phyloP scores from a whole-genome alignment of 1,140 invertebrate species.

The Scaptomyza hsui region DNA sequence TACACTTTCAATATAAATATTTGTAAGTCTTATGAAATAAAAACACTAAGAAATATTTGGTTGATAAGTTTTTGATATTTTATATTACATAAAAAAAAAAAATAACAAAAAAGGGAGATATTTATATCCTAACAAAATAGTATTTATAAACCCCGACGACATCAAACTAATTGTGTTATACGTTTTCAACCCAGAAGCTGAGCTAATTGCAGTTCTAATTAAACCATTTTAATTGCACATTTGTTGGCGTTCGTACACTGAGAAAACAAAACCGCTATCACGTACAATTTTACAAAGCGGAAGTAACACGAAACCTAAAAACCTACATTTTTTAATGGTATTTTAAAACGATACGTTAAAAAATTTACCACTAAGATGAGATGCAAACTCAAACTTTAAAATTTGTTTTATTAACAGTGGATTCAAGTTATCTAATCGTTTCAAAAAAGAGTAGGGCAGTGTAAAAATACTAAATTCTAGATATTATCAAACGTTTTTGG shows the following conservation, averaged over 20 bases:
- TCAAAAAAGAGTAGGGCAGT: no score
- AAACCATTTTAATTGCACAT: slow-evolving; percentile 42
- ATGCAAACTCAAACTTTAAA: no score
- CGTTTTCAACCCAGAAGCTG: slow-evolving; percentile 15
- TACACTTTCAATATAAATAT: no score
- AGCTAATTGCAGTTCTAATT: slow-evolving; percentile 29
- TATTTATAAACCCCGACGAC: not conserved
- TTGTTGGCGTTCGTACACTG: slow-evolving; percentile 11
- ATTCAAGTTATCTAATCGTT: no score
- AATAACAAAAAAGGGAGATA: no score
- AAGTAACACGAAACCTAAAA: not conserved
- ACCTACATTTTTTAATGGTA: not conserved
- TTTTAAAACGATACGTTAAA: not conserved
- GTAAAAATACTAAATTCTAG: no score
- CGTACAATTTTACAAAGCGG: not conserved
- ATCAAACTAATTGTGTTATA: slow-evolving; percentile 21
- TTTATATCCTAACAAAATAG: not conserved
- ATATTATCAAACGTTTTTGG: no score
- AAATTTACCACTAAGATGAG: not conserved
- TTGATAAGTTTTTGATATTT: no score
- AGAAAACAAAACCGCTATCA: not conserved
- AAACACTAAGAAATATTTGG: no score
- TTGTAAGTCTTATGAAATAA: no score
- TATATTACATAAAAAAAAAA: no score
- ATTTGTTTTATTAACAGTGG: no score